Percentiles rank a stretch among this genome's conserved stretches.
phyloP scores from a whole-genome alignment of 2,113 vertebrate species.

The Ivindomyrus marchei region DNA sequence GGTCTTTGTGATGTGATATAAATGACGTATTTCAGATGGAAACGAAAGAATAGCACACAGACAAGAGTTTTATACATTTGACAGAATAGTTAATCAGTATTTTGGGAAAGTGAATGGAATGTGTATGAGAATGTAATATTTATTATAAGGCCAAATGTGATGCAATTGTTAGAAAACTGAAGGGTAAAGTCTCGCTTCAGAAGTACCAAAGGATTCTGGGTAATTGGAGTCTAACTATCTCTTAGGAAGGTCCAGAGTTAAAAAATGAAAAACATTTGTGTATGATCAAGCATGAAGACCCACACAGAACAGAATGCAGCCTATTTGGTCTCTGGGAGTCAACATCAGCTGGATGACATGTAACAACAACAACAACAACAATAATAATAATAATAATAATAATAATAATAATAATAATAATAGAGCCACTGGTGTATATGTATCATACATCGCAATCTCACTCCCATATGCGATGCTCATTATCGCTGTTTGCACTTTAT shows the following conservation, averaged over 20 bases:
- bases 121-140: not conserved
- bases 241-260: not conserved
- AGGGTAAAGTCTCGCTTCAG: not conserved
- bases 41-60: not conserved
- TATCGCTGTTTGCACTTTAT: not conserved
- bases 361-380: not conserved
- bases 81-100: slow-evolving; percentile 1
- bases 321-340: not conserved
- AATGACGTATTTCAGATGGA: not conserved
- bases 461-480: not conserved
- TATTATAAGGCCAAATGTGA: not conserved
- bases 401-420: not conserved
- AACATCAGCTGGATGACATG: not conserved
- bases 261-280: not conserved
- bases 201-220: not conserved
- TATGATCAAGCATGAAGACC: not conserved
- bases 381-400: not conserved
- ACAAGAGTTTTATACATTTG: not conserved
- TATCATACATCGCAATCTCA: not conserved
- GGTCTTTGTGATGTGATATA: not conserved
- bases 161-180: not conserved
- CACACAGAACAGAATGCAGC: not conserved
- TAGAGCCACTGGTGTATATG: not conserved
- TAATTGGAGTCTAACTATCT: not conserved
- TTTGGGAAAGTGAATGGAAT: not conserved